Conservation (phyloP, 2,888 invertebrate species). For the Trissolcus japonicus region DNA sequence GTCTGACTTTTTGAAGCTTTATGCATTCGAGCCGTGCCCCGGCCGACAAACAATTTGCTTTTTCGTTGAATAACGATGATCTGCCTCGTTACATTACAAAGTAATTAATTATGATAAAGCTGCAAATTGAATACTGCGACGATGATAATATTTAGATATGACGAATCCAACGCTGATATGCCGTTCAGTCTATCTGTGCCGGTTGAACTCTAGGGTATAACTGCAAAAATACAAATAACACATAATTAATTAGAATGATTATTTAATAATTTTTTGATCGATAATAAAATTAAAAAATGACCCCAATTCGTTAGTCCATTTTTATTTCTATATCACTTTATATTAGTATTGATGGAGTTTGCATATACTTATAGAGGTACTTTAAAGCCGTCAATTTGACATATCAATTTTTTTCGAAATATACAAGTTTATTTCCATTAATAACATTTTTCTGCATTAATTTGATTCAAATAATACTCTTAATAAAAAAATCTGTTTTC, state of each 20-base stretch:
- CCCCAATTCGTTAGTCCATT: too few relatives aligned
- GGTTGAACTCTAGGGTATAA: conserved; percentile 78
- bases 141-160: conserved; percentile 69
- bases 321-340: too few relatives aligned
- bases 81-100: conserved; percentile 25
- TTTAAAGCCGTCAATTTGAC: too few relatives aligned
- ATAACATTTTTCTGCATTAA: too few relatives aligned
- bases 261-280: not conserved
- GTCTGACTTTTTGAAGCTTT: conserved; percentile 47
- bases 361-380: too few relatives aligned
- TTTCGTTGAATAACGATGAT: conserved; percentile 29
- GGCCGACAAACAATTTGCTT: conserved; percentile 8
- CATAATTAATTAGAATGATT: not conserved
- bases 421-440: too few relatives aligned
- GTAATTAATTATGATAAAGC: conserved; percentile 68
- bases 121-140: conserved; percentile 75
- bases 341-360: too few relatives aligned
- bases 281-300: not conserved
- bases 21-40: conserved; percentile 13
- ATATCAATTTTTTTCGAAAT: too few relatives aligned
- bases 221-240: conserved; percentile 68
- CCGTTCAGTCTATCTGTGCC: conserved; percentile 71
- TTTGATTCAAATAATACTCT: too few relatives aligned
- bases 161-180: conserved; percentile 60
- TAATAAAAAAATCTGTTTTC: too few relatives aligned